Conservation (phyloP, 1,140 invertebrate species). For the Drosophila lacteicornis region DNA sequence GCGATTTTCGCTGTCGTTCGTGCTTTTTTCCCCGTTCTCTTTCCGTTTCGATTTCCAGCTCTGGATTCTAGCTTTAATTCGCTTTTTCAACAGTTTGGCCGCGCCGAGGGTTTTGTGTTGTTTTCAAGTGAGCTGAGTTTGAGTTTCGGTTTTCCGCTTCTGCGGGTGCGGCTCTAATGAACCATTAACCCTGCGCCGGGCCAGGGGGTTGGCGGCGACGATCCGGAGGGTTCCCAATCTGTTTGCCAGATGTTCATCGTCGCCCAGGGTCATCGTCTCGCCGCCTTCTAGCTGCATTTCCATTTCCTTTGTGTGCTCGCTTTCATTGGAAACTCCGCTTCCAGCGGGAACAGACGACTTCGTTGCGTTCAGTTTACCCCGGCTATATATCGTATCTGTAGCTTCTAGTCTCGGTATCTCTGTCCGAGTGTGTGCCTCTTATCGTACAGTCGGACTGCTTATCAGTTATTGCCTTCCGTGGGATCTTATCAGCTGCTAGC, state of each 20-base stretch:
- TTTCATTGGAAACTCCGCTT: slow-evolving; percentile 44
- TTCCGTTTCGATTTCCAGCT: slow-evolving; percentile 74
- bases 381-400: slow-evolving; percentile 11
- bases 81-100: slow-evolving; percentile 71
- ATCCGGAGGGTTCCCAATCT: slow-evolving; percentile 40
- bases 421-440: slow-evolving; percentile 21
- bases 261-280: slow-evolving; percentile 46
- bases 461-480: slow-evolving; percentile 68
- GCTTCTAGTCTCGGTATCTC: slow-evolving; percentile 12
- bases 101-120: slow-evolving; percentile 60
- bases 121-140: slow-evolving; percentile 47
- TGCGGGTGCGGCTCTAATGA: slow-evolving; percentile 61
- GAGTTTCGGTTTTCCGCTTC: slow-evolving; percentile 47
- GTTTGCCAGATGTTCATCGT: slow-evolving; percentile 58
- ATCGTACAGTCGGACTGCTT: slow-evolving; percentile 43
- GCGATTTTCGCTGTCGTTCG: slow-evolving; percentile 74
- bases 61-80: slow-evolving; percentile 75
- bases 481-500: slow-evolving; percentile 50
- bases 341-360: slow-evolving; percentile 29
- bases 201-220: slow-evolving; percentile 9
- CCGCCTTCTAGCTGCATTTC: slow-evolving; percentile 36
- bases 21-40: slow-evolving; percentile 78
- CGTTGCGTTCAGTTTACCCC: slow-evolving; percentile 11
- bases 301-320: slow-evolving; percentile 39
- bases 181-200: slow-evolving; percentile 31